Base-by-base conservation (phyloP, 2,888 invertebrate species). In the Nomada hirtipes region DNA sequence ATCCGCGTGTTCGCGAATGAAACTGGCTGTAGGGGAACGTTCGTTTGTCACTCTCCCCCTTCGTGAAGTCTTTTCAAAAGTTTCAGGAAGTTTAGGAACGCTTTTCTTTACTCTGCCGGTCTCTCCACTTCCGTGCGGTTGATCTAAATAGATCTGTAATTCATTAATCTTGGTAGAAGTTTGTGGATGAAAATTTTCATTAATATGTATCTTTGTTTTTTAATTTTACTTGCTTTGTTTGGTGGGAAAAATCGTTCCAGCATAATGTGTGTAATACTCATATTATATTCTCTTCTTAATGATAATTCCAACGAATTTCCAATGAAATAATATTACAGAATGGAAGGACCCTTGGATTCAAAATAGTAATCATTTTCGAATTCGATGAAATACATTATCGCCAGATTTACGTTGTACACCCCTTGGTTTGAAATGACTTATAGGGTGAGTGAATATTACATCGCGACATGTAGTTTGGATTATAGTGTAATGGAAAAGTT, bases 1-100 rank as follows among this genome's bases (percentile, higher is more conserved):
- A 81, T 70, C 71, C 76, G 26, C 36, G 55, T 65, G 70, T 72
- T 60, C 69, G 13, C 11, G n/a, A 47, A 26, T 76, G 52, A 74
- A 82, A 84, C 65, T 69, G n/a, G 55, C 63, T 53, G 67, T 29
- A n/a, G 63, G 50, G 36, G 61, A n/a, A 42, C 44, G 59, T 71
- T 70, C 67, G 29, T 81, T 86, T 78, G 77, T 63, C 60, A 69
- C 47, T 57, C 57, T 71, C 47, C 13, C n/a, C 67, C 55, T 15
- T 15, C 29, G 50, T 23, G 23, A 64, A 64, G 36, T 59, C 23
- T 42, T 64, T 7, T 29, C 23, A 9, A 11, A 63, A 75, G 26
- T 72, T 69, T n/a, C n/a, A 15, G 20, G 20, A 20, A 47, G 7
- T 20, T 55, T 11, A 13, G 20, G 13, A 63, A 65, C 36, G 15